These are phyloP conservation scores for Aplysia californica DNA, from an alignment of 1,140 invertebrate genomes.

Conservation along the genomic window DNA sequence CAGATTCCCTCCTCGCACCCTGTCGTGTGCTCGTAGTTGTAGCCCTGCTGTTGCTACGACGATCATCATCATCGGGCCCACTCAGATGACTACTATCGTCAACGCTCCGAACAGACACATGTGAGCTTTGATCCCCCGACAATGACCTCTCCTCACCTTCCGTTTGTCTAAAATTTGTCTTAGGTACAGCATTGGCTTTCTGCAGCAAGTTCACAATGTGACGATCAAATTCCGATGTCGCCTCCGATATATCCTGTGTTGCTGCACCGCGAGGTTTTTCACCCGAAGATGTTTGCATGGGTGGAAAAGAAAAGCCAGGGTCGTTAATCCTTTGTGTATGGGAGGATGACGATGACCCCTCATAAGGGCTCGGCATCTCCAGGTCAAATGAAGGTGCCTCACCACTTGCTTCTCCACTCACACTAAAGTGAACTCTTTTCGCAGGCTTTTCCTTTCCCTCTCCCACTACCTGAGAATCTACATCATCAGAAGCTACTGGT, in stretches of 20 bases:
- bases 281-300: too few species aligned
- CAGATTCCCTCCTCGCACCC: background rate
- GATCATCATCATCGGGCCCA: conserved; percentile 17
- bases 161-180: too few species aligned
- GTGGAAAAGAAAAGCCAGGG: too few species aligned
- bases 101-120: too few species aligned
- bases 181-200: background rate
- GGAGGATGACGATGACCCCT: conserved; percentile 27
- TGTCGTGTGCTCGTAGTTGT: too few species aligned
- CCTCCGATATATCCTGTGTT: background rate
- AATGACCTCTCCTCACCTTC: too few species aligned
- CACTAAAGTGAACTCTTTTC: conserved; percentile 52
- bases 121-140: too few species aligned
- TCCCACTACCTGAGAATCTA: conserved; percentile 1
- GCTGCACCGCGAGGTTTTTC: too few species aligned
- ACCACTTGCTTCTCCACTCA: conserved; percentile 32
- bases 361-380: conserved; percentile 56
- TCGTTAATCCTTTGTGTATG: too few species aligned
- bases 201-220: background rate
- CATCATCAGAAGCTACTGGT: too few species aligned
- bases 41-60: background rate
- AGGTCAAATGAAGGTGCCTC: conserved; percentile 54
- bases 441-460: background rate
- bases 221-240: background rate
- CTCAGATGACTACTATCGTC: conserved; percentile 32